These are phyloP conservation scores for Australoheros scitulus DNA, from an alignment of 2,113 vertebrate genomes.

Conservation along the genomic window DNA sequence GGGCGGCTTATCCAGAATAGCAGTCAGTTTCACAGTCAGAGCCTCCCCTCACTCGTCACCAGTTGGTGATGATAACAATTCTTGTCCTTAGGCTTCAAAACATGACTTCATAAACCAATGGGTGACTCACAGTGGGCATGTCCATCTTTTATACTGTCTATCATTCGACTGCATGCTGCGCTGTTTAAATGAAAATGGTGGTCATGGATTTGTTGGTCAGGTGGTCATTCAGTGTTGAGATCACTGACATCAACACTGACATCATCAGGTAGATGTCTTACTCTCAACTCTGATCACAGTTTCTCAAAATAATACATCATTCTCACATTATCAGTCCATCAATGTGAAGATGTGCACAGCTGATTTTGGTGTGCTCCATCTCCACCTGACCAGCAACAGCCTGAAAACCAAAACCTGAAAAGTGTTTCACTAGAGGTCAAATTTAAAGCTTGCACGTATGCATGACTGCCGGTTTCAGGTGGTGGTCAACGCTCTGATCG, in stretches of 20 bases:
- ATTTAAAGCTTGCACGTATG: neutral
- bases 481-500: constrained; percentile 96
- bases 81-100: neutral
- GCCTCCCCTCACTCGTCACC: rapidly evolving
- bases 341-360: neutral
- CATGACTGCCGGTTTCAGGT: constrained; percentile 78
- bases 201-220: neutral
- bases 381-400: neutral
- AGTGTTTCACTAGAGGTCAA: neutral
- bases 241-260: neutral
- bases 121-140: neutral
- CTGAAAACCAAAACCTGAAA: neutral
- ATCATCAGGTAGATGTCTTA: neutral
- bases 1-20: neutral
- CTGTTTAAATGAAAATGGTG: neutral
- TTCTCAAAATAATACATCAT: neutral
- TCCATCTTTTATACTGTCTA: neutral
- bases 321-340: neutral
- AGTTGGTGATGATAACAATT: neutral
- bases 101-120: neutral
- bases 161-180: neutral
- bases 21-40: neutral
- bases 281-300: neutral
- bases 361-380: neutral
- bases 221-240: neutral